Base-by-base conservation (phyloP, 2,888 invertebrate species). In the Argyresthia goedartella region DNA sequence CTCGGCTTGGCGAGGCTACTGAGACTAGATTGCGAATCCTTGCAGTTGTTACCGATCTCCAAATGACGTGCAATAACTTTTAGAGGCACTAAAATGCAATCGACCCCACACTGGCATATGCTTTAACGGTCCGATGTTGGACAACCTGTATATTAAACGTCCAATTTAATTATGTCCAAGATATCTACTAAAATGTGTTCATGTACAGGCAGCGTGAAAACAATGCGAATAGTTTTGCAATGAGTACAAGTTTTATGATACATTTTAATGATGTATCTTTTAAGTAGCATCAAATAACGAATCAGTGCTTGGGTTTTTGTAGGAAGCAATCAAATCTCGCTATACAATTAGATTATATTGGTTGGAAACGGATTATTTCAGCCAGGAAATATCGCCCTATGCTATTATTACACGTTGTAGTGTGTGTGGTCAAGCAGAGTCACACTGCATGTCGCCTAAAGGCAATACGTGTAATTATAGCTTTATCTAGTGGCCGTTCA, bases 1-100 rank as follows among this genome's bases (percentile, higher is more conserved):
- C 69, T 70, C 68, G 61, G 68, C 70, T 71, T 69, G 53, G 61
- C 60, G 60, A 53, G 56, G 63, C 68, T 73, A 74, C 71, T 75
- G 73, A 76, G 76, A 82, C 67, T 76, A 75, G 76, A 78, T 74
- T 74, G 75, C 78, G 69, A 67, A 80, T 81, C 81, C 76, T 77
- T 80, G 73, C 69, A 49, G 39, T 41, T 15, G 49, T 47, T 47
- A 47, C 49, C 49, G 49, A 49, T 49, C 49, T 49, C 49, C 49
- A 14, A 49, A 49, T 39, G 49, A 49, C 49, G 49, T 15, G 49
- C 36, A 49, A 49, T 49, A 39, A 49, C 49, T 49, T 49, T 49
- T 49, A 49, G 39, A 39, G 49, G 49, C 39, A 67, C 66, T 63
- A 63, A 66, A 60, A 63, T 57, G 64, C 65, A 61, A 69, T 65